Conservation (phyloP, 2,797 vertebrate genomes). For the Dipus sagitta region DNA sequence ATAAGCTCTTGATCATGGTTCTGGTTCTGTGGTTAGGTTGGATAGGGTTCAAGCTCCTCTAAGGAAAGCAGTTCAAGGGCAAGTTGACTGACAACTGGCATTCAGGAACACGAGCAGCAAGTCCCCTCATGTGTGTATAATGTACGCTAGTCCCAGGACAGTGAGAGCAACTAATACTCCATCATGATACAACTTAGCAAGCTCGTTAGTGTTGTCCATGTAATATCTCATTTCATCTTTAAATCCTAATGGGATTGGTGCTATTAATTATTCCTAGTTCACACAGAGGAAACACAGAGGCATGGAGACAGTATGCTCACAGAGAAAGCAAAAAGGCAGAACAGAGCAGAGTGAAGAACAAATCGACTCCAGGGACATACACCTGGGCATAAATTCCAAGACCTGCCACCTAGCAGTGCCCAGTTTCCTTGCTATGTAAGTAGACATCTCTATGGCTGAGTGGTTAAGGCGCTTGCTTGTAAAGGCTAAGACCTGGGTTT, state of each 20-base stretch:
- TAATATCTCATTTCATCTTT: slow-evolving; percentile 24
- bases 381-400: not conserved
- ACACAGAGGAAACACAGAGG: not conserved
- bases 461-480: too few species aligned
- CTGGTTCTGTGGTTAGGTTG: not conserved
- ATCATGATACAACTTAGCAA: not conserved
- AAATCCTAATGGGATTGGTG: not conserved
- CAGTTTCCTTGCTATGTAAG: slow-evolving; percentile 14
- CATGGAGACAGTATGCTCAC: not conserved
- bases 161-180: not conserved
- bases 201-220: not conserved
- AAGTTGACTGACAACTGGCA: not conserved
- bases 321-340: not conserved
- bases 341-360: not conserved
- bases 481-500: too few species aligned
- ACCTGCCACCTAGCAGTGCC: not conserved
- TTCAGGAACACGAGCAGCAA: not conserved
- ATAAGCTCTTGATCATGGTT: not conserved
- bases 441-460: not conserved
- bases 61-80: slow-evolving; percentile 19
- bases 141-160: not conserved
- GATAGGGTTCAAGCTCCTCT: not conserved
- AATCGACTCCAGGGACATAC: not conserved
- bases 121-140: not conserved
- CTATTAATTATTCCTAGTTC: slow-evolving; percentile 43